Percentiles rank a stretch among this genome's conserved stretches.
phyloP scores from a whole-genome alignment of 2,888 invertebrate genomes.

The Abrostola triplasia region DNA sequence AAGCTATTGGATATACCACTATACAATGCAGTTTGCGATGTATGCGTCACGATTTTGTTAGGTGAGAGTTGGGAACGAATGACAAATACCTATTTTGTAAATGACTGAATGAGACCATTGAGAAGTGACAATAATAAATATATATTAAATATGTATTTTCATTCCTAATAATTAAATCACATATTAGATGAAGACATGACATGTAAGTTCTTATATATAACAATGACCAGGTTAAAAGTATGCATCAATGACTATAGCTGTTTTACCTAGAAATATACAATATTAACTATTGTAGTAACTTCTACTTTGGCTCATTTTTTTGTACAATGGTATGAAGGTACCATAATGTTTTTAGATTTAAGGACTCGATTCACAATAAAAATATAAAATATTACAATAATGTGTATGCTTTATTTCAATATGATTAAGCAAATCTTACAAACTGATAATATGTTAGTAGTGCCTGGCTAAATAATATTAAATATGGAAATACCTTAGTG shows the following conservation, averaged over 20 bases:
- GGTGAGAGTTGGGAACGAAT: constrained; percentile 50
- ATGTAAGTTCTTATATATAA: constrained; percentile 18
- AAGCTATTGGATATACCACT: constrained; percentile 67
- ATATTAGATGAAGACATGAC: constrained; percentile 8
- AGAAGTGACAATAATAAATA: constrained; percentile 54
- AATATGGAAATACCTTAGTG: too few relatives aligned
- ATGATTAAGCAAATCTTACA: constrained; percentile 25
- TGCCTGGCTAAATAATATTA: too few relatives aligned
- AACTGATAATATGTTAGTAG: not conserved
- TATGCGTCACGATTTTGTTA: constrained; percentile 54
- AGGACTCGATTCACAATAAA: constrained; percentile 81
- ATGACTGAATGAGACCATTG: constrained; percentile 60
- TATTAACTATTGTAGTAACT: constrained; percentile 45
- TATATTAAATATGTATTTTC: constrained; percentile 15
- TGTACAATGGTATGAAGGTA: constrained; percentile 67
- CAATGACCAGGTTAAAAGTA: constrained; percentile 18
- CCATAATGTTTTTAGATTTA: constrained; percentile 78
- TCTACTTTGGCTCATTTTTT: constrained; percentile 58
- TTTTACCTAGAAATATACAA: constrained; percentile 25
- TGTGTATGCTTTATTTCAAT: constrained; percentile 76
- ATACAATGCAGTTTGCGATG: constrained; percentile 54
- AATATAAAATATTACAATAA: constrained; percentile 68
- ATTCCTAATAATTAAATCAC: constrained; percentile 17
- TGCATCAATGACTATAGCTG: constrained; percentile 22
- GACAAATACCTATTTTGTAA: constrained; percentile 43